Evolutionary conservation across 2,888 invertebrate species (phyloP).

Genomic region (Ethmia dodecea): DNA sequence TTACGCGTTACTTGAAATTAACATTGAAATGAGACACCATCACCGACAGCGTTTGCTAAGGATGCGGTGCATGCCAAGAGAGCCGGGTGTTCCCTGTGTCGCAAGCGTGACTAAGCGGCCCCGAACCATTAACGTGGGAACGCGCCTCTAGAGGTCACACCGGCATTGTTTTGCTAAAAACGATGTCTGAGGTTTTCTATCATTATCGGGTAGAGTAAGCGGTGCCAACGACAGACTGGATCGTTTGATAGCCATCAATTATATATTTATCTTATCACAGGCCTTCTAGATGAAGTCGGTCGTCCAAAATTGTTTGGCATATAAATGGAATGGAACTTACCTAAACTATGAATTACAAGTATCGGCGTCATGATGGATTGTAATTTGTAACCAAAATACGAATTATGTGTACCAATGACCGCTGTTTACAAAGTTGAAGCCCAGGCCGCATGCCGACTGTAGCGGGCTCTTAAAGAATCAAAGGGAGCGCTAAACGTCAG

Average conservation of each 20-base stretch:
- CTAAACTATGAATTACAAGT: slow-evolving; percentile 23
- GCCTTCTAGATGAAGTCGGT: too few species aligned
- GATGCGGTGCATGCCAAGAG: slow-evolving; percentile 50
- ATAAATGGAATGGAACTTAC: slow-evolving; percentile 6
- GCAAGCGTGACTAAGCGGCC: slow-evolving; percentile 54
- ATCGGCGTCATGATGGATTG: slow-evolving; percentile 24
- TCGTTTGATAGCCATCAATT: too few species aligned
- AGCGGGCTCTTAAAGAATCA: slow-evolving; percentile 52
- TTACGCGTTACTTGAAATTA: slow-evolving; percentile 17
- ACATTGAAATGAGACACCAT: slow-evolving; percentile 25
- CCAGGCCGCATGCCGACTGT: slow-evolving; percentile 33
- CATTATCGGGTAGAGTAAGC: too few species aligned
- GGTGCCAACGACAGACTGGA: too few species aligned
- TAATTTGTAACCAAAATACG: slow-evolving; percentile 39
- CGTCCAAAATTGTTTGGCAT: too few species aligned
- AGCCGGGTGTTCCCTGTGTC: slow-evolving; percentile 62
- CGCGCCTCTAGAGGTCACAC: slow-evolving; percentile 38
- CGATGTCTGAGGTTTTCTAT: too few species aligned
- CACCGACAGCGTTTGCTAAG: slow-evolving; percentile 29
- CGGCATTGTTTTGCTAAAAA: slow-evolving; percentile 27
- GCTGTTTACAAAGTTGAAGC: slow-evolving; percentile 38
- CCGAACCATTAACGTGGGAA: slow-evolving; percentile 56
- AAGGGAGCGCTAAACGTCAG: slow-evolving; percentile 42
- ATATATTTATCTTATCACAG: too few species aligned
- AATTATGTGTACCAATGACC: slow-evolving; percentile 42